Conservation (phyloP, 1,140 invertebrate species). For the Melanaphis sacchari region DNA sequence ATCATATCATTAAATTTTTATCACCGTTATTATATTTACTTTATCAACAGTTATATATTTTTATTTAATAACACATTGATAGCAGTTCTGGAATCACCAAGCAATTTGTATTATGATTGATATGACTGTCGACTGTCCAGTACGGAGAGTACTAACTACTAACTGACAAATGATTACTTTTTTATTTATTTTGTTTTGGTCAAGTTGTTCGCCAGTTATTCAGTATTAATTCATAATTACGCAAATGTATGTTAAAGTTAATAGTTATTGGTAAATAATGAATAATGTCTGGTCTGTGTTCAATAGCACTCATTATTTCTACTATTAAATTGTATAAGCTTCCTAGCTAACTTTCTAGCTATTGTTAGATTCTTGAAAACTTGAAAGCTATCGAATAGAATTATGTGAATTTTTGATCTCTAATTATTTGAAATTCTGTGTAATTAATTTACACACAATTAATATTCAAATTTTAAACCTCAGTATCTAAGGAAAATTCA, state of each 20-base stretch:
- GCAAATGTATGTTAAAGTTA: not conserved
- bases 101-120: too few species aligned
- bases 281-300: not conserved
- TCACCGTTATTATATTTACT: too few species aligned
- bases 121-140: too few species aligned
- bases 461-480: not conserved
- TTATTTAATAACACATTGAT: too few species aligned
- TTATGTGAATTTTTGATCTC: not conserved
- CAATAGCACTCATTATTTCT: not conserved
- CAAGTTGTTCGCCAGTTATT: too few species aligned
- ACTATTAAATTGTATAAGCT: not conserved
- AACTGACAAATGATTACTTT: too few species aligned
- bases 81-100: too few species aligned
- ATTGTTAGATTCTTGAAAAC: not conserved
- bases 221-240: not conserved
- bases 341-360: not conserved
- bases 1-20: too few species aligned
- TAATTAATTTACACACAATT: not conserved
- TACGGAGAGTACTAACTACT: too few species aligned
- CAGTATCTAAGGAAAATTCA: not conserved
- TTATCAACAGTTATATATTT: too few species aligned
- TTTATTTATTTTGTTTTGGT: too few species aligned
- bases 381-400: not conserved
- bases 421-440: not conserved
- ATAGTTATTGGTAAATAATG: not conserved